Evolutionary conservation across 2,113 vertebrate genomes (phyloP).

Genomic region (Varanus salvator): DNA sequence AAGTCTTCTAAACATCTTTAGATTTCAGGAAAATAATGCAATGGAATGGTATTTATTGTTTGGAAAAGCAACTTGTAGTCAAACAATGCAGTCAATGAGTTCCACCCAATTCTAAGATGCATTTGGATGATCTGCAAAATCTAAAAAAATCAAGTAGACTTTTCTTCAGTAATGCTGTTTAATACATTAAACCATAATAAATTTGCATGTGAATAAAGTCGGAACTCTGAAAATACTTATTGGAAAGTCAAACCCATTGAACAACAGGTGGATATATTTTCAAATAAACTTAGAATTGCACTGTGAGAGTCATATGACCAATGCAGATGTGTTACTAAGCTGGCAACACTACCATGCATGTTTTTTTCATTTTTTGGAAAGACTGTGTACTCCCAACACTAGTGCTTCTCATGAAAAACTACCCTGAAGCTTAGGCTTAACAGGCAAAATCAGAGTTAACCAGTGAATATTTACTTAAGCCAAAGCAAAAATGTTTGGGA

Average conservation of each 20-base stretch:
- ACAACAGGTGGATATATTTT: neutral
- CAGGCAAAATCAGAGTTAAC: slow-evolving; percentile 57
- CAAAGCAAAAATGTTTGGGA: slow-evolving; percentile 62
- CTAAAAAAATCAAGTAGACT: too few species aligned
- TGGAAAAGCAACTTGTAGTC: too few species aligned
- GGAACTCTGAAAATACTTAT: too few species aligned
- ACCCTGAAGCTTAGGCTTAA: slow-evolving; percentile 72
- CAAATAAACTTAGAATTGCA: neutral
- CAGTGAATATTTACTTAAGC: slow-evolving; percentile 57
- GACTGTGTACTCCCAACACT: slow-evolving; percentile 71
- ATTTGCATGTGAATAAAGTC: too few species aligned
- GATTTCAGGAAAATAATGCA: too few species aligned
- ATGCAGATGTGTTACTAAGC: neutral
- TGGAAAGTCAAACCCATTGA: neutral
- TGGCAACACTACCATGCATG: neutral
- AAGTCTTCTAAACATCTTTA: too few species aligned
- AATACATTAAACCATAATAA: too few species aligned
- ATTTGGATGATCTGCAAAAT: neutral
- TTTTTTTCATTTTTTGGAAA: slow-evolving; percentile 35
- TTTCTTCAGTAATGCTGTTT: too few species aligned
- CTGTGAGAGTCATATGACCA: neutral
- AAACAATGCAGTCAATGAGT: too few species aligned
- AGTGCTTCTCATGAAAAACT: slow-evolving; percentile 71
- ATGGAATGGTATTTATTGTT: too few species aligned
- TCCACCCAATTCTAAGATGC: too few species aligned